phyloP scores from a whole-genome alignment of 2,888 invertebrate species.

The Acronicta aceris region DNA sequence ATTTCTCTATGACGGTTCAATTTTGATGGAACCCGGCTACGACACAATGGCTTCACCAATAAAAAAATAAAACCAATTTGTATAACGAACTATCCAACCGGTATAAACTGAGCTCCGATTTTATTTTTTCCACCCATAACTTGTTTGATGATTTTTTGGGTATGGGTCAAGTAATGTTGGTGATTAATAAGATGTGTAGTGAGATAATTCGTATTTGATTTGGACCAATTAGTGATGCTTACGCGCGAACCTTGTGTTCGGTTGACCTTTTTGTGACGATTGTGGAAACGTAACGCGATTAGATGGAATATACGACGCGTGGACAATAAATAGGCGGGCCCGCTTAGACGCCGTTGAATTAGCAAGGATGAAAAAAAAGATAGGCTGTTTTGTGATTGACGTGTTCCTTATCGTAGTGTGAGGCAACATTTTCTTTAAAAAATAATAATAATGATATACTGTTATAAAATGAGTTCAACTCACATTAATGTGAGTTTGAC shows the following conservation, averaged over 20 bases:
- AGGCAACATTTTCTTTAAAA: no score
- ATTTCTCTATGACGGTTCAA: slow-evolving; percentile 82
- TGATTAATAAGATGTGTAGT: slow-evolving; percentile 65
- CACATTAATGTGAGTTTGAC: no score
- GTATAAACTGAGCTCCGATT: slow-evolving; percentile 53
- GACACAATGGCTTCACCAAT: slow-evolving; percentile 59
- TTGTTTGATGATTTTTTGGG: slow-evolving; percentile 6
- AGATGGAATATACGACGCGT: slow-evolving; percentile 59
- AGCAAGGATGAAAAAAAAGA: slow-evolving; percentile 1
- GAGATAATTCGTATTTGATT: slow-evolving; percentile 84
- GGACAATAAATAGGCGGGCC: slow-evolving; percentile 36
- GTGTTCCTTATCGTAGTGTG: no score
- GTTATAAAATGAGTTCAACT: no score
- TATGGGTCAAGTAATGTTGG: slow-evolving; percentile 55
- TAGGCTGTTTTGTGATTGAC: slow-evolving; percentile 3
- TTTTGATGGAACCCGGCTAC: slow-evolving; percentile 72
- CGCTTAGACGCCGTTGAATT: slow-evolving; percentile 1
- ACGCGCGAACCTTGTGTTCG: slow-evolving; percentile 77
- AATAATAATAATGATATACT: no score
- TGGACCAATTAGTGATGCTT: slow-evolving; percentile 88
- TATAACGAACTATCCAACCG: slow-evolving; percentile 64
- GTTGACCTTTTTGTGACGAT: slow-evolving; percentile 67
- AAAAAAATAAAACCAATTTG: slow-evolving; percentile 64
- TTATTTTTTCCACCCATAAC: not conserved
- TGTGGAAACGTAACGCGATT: slow-evolving; percentile 56